These are phyloP conservation scores for Myiotriccus ornatus DNA, from an alignment of 2,797 vertebrate species.

Conservation along the genomic window DNA sequence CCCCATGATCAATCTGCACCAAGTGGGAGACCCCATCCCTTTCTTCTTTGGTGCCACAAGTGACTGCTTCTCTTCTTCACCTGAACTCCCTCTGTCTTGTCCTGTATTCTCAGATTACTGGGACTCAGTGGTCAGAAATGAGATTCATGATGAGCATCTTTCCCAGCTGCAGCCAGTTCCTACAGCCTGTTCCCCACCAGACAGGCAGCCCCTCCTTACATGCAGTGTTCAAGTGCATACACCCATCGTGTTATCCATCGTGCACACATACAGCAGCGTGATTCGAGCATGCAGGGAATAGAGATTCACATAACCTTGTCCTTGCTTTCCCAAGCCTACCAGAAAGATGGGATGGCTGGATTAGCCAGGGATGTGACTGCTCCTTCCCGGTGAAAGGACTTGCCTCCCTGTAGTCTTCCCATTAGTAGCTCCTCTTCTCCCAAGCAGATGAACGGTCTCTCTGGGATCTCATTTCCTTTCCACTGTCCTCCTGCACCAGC, in stretches of 20 bases:
- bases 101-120: not conserved
- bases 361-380: not conserved
- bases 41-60: not conserved
- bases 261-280: rapidly evolving
- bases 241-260: rapidly evolving
- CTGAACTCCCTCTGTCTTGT: not conserved
- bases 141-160: not conserved
- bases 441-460: not conserved
- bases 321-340: not conserved
- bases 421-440: not conserved
- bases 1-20: rapidly evolving
- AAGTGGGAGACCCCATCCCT: not conserved
- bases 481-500: not conserved
- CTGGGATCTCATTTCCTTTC: not conserved
- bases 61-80: not conserved
- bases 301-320: not conserved
- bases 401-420: not conserved
- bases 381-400: not conserved
- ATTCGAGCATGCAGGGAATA: rapidly evolving
- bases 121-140: not conserved
- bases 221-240: rapidly evolving
- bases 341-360: not conserved
- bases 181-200: not conserved
- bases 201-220: not conserved
- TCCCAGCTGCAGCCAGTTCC: not conserved